Conservation (phyloP, 2,113 vertebrate species). For the Chinchilla lanigera region DNA sequence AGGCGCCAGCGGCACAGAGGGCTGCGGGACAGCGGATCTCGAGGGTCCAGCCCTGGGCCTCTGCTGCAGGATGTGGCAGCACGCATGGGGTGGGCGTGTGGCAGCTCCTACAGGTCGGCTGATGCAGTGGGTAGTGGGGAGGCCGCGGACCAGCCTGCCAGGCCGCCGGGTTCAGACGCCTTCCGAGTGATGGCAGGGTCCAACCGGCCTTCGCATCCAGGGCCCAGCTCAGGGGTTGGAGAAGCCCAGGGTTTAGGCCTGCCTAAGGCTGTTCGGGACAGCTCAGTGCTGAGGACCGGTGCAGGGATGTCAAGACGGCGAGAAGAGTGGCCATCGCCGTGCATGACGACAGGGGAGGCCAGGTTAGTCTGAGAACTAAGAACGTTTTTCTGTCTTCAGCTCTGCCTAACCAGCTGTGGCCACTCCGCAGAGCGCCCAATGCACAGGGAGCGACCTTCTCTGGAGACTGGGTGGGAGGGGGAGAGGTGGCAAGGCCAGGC, state of each 20-base stretch:
- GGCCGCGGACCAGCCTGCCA: background rate
- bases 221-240: background rate
- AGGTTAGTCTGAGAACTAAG: slow-evolving; percentile 65
- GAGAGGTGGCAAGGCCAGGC: slow-evolving; percentile 9
- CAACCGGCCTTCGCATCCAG: background rate
- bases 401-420: background rate
- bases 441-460: background rate
- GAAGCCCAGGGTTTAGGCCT: background rate
- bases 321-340: slow-evolving; percentile 2
- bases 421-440: background rate
- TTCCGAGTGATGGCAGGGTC: background rate
- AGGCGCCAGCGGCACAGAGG: background rate
- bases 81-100: background rate
- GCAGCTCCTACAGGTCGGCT: background rate
- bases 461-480: background rate
- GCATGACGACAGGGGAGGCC: background rate
- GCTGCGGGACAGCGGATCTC: background rate
- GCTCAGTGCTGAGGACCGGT: background rate
- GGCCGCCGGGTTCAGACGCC: rapidly evolving
- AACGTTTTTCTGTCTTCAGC: background rate
- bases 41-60: background rate
- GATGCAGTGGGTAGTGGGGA: background rate
- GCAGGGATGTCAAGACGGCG: background rate
- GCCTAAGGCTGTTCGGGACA: background rate
- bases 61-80: background rate